These are phyloP conservation scores for Napeogenes inachia DNA, from an alignment of 2,888 invertebrate genomes.

Conservation along the genomic window DNA sequence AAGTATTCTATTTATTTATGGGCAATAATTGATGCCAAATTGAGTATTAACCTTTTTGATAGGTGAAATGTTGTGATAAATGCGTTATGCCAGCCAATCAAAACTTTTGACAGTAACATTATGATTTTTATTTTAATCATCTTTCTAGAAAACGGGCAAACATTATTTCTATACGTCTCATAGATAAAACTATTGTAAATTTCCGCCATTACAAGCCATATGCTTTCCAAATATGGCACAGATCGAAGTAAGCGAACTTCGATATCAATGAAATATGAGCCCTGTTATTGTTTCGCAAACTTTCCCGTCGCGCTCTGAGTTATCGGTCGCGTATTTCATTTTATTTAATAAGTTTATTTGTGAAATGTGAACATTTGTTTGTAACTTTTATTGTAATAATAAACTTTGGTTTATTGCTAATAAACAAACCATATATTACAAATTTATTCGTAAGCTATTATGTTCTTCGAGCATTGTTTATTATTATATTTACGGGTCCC, in stretches of 20 bases:
- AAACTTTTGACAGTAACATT: too few species aligned
- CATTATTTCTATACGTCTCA: too few species aligned
- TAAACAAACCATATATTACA: conserved; percentile 6
- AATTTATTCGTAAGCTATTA: not conserved
- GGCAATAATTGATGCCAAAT: too few species aligned
- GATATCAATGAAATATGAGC: conserved; percentile 53
- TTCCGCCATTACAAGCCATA: conserved; percentile 20
- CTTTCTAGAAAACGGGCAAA: too few species aligned
- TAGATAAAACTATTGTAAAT: conserved; percentile 11
- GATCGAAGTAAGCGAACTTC: conserved; percentile 34
- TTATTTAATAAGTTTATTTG: conserved; percentile 44
- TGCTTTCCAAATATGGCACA: conserved; percentile 26
- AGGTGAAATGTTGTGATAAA: too few species aligned
- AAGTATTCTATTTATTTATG: too few species aligned
- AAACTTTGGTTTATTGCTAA: conserved; percentile 6
- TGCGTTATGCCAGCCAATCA: too few species aligned
- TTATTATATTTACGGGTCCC: not conserved
- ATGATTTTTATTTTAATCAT: too few species aligned
- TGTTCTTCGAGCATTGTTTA: not conserved
- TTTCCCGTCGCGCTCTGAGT: conserved; percentile 43
- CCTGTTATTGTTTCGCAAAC: conserved; percentile 53
- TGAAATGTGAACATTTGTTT: conserved; percentile 24
- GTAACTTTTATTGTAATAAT: conserved; percentile 22
- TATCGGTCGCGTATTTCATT: conserved; percentile 43
- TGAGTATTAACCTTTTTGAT: too few species aligned